phyloP scores from a whole-genome alignment of 64 coral and sea anemone species.

The Montipora efflorescens region DNA sequence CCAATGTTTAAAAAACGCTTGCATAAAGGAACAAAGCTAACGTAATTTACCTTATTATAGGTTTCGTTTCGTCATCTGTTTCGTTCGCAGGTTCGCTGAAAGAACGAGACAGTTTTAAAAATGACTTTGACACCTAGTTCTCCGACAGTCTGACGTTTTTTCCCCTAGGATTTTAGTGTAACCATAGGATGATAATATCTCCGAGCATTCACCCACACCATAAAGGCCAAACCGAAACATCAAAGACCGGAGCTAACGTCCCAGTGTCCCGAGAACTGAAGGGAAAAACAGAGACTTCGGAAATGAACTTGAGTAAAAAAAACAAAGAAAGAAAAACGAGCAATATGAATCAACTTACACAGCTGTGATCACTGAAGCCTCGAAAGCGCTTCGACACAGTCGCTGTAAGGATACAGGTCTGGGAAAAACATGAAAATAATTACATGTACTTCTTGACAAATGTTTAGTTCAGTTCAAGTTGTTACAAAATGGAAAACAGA shows the following conservation, averaged over 20 bases:
- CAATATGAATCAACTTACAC: background rate
- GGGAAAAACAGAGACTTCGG: background rate
- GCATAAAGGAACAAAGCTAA: background rate
- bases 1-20: too few relatives aligned
- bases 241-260: too few relatives aligned
- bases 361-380: constrained; percentile 16
- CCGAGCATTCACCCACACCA: too few relatives aligned
- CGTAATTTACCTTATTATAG: constrained; percentile 15
- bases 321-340: background rate
- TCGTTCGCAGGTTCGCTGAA: background rate
- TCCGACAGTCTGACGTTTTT: too few relatives aligned
- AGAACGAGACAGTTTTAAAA: background rate
- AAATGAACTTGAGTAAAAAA: background rate
- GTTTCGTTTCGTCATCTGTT: constrained; percentile 11
- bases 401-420: background rate
- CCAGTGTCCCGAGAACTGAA: too few relatives aligned
- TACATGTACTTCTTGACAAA: too few relatives aligned
- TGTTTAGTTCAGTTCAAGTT: too few relatives aligned
- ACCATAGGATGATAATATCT: too few relatives aligned
- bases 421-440: background rate
- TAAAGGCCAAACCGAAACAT: background rate
- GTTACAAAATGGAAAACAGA: too few relatives aligned
- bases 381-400: background rate
- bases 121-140: too few relatives aligned
- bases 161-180: too few relatives aligned